Evolutionary conservation across 2,797 vertebrate species (phyloP).

Genomic region (Cichlasoma orientale): DNA sequence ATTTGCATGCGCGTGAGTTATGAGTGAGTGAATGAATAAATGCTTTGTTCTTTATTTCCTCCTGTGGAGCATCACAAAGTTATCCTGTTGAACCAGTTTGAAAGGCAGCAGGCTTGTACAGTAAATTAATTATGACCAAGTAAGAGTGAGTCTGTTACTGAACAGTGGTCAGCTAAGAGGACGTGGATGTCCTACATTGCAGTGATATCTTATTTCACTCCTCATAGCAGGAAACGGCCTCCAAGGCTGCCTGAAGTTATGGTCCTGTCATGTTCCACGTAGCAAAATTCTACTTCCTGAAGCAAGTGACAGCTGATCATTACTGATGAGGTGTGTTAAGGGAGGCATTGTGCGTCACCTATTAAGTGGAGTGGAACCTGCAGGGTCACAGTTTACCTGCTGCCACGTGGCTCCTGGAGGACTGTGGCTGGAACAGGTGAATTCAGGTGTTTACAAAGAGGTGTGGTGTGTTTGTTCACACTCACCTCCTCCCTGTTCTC

Average conservation of each 20-base stretch:
- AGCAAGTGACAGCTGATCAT: conserved; percentile 10
- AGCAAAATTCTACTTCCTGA: conserved; percentile 26
- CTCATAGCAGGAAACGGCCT: conserved; percentile 26
- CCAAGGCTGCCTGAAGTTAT: neutral
- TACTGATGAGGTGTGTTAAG: conserved; percentile 10
- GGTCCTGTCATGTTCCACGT: conserved; percentile 3
- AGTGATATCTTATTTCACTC: conserved; percentile 49
- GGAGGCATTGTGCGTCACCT: conserved; percentile 28
- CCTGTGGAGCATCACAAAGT: neutral
- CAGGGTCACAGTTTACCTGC: conserved; percentile 24
- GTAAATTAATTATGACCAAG: conserved; percentile 70
- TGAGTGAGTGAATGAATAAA: neutral
- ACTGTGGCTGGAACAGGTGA: conserved; percentile 51
- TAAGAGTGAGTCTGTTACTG: conserved; percentile 56
- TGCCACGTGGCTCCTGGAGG: conserved; percentile 67
- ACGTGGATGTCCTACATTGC: conserved; percentile 18
- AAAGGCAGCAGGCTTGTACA: conserved; percentile 37
- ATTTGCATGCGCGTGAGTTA: neutral
- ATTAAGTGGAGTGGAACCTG: conserved; percentile 45
- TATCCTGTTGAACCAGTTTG: conserved; percentile 51
- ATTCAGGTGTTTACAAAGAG: conserved; percentile 66
- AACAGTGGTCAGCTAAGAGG: conserved; percentile 54
- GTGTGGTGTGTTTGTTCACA: conserved; percentile 74
- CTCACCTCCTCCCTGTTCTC: conserved; percentile 37
- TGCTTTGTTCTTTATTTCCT: neutral